Base-by-base conservation (phyloP, 2,113 vertebrate species). In the Gymnorhina tibicen region DNA sequence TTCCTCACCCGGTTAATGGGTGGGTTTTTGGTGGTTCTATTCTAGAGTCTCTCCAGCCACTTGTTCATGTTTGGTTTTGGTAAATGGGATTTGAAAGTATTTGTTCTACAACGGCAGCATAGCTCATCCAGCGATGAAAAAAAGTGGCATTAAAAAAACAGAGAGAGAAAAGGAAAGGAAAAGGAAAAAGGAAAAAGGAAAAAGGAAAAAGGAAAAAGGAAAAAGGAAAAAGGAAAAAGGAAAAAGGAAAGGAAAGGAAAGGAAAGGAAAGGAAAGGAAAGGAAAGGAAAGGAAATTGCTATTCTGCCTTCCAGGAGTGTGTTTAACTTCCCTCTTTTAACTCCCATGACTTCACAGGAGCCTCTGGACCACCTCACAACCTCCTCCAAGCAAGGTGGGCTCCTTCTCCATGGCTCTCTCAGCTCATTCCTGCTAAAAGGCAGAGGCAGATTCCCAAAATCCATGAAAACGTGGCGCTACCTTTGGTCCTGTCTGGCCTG, bases 401-500 rank as follows among this genome's bases (percentile, higher is more conserved):
- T 91, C 64, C 66, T 58, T 23, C 56, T 37, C 81, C 67, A 16
- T 0, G 1, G 3, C 2, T 49, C n/a, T 19, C 46, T 44, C 39
- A 3, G 41, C 20, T 62, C 13, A 2, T 2, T 7, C 33, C 41
- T 30, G 50, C 16, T 42, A 8, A 23, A 41, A 74, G 72, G 27
- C 14, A 33, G 69, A 11, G 2, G 42, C 21, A 64, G 46, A 8
- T 60, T 21, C 79, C 37, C 32, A 8, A 62, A 84, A 8, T 26
- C 62, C 46, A 32, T 2, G 15, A 67, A 49, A 0, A 7, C 0
- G 1, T 1, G 6, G 66, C 0, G 0, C 16, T 98, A 99, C 99
- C 99, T 99, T 99, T n/a, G 99, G 83, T 93, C 99, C 99, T 1
- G 99, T 98, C 91, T 99, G 99, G 62, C 99, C 99, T 3, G 99